Percentiles rank a stretch among this genome's conserved stretches.
phyloP scores from a whole-genome alignment of 92 coral and sea anemone genomes.

The Nematostella vectensis region DNA sequence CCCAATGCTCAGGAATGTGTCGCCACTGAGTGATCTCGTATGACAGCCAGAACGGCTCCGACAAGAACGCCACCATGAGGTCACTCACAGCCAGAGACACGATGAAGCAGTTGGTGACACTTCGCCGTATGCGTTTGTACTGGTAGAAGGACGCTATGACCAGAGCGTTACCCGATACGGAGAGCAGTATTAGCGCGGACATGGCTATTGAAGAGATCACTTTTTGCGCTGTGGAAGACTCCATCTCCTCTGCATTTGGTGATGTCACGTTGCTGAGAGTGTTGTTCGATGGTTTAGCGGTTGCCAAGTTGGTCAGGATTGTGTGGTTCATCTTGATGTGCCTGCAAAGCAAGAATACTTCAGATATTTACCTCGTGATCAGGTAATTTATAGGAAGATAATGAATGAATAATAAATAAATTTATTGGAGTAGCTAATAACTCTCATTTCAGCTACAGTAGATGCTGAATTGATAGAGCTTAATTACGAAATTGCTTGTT shows the following conservation, averaged over 20 bases:
- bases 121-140: conserved; percentile 71
- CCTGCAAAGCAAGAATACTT: too few relatives aligned
- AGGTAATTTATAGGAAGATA: too few relatives aligned
- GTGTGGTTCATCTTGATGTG: too few relatives aligned
- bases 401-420: too few relatives aligned
- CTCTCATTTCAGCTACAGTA: too few relatives aligned
- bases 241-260: background rate
- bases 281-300: background rate
- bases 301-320: too few relatives aligned
- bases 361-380: too few relatives aligned
- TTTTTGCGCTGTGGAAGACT: conserved; percentile 43
- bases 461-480: too few relatives aligned
- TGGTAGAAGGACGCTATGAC: conserved; percentile 78
- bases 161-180: conserved; percentile 77
- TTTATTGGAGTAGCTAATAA: too few relatives aligned
- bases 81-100: conserved; percentile 88
- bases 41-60: conserved; percentile 97
- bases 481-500: too few relatives aligned
- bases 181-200: conserved; percentile 58
- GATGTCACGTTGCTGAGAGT: background rate
- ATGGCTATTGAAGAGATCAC: conserved; percentile 73
- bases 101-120: conserved; percentile 92
- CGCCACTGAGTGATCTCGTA: conserved; percentile 71
- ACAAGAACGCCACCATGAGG: conserved; percentile 74
- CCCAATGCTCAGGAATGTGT: conserved; percentile 51